A percentile compares a stretch with the other conserved stretches of the same genome.
These are phyloP conservation scores for Drosophila busckii DNA, from an alignment of 1,140 invertebrate genomes.

Conservation along the genomic window DNA sequence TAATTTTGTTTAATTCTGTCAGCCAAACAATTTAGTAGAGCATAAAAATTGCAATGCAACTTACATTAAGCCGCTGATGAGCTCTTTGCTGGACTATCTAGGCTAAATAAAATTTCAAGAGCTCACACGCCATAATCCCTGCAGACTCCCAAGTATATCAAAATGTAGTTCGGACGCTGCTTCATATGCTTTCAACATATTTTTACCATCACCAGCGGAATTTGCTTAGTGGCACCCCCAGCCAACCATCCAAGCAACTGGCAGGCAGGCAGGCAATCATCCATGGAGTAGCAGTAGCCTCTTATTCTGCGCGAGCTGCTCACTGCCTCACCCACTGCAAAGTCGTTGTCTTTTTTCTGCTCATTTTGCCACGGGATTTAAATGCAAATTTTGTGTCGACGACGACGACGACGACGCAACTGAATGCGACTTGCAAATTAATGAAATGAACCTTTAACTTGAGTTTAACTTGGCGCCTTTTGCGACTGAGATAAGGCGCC, in stretches of 20 bases:
- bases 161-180: too few species aligned
- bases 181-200: slow-evolving; percentile 24
- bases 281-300: slow-evolving; percentile 6
- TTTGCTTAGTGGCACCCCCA: slow-evolving; percentile 6
- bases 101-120: too few species aligned
- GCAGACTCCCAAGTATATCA: too few species aligned
- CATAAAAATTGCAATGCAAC: too few species aligned
- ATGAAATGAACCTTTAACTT: slow-evolving; percentile 77
- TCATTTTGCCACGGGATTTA: slow-evolving; percentile 70
- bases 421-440: slow-evolving; percentile 77
- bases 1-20: too few species aligned
- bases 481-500: slow-evolving; percentile 64
- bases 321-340: slow-evolving; percentile 3
- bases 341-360: slow-evolving; percentile 56
- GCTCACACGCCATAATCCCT: too few species aligned
- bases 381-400: slow-evolving; percentile 74
- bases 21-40: too few species aligned
- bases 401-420: slow-evolving; percentile 71
- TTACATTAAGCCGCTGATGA: too few species aligned
- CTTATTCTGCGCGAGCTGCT: neutral
- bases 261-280: neutral
- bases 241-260: slow-evolving; percentile 22
- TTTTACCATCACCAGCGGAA: neutral
- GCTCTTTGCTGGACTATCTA: too few species aligned
- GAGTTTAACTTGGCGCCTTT: slow-evolving; percentile 74